Conservation (phyloP, 2,888 invertebrate species). For the Caenorhabditis sp. region DNA sequence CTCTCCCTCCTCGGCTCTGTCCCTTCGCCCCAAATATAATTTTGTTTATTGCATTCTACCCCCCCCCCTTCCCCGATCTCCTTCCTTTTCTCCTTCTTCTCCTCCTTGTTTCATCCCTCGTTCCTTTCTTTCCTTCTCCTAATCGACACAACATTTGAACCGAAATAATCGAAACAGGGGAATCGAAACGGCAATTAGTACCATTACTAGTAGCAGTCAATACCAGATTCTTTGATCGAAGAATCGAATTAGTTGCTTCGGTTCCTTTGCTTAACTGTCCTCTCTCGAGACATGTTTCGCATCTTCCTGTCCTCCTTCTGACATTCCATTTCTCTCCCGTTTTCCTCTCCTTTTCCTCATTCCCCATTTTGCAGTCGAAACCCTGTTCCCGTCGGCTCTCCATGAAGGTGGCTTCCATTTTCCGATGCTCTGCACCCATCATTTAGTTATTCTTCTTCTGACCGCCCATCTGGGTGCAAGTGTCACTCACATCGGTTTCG, state of each 20-base stretch:
- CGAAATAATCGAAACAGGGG: no score
- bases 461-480: slow-evolving; percentile 37
- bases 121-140: not conserved
- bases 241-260: slow-evolving; percentile 35
- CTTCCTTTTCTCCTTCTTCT: slow-evolving; percentile 12
- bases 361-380: slow-evolving; percentile 38
- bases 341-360: slow-evolving; percentile 3
- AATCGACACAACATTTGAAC: slow-evolving; percentile 18
- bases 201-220: no score
- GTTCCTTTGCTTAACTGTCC: not conserved
- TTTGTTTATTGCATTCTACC: slow-evolving; percentile 53
- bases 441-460: slow-evolving; percentile 41
- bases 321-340: not conserved
- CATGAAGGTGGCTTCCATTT: slow-evolving; percentile 44
- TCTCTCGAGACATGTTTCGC: no score
- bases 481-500: not conserved
- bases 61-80: slow-evolving; percentile 22
- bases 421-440: slow-evolving; percentile 41
- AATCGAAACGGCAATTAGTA: slow-evolving; percentile 45
- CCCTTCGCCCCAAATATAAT: slow-evolving; percentile 24
- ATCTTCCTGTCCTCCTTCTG: not conserved
- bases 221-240: slow-evolving; percentile 11
- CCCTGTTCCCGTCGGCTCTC: slow-evolving; percentile 47
- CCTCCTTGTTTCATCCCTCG: slow-evolving; percentile 1
- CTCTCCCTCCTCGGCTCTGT: not conserved